Percentiles rank a stretch among this genome's conserved stretches.
phyloP scores from a whole-genome alignment of 1,140 invertebrate species.

The Eubasilissa regina region DNA sequence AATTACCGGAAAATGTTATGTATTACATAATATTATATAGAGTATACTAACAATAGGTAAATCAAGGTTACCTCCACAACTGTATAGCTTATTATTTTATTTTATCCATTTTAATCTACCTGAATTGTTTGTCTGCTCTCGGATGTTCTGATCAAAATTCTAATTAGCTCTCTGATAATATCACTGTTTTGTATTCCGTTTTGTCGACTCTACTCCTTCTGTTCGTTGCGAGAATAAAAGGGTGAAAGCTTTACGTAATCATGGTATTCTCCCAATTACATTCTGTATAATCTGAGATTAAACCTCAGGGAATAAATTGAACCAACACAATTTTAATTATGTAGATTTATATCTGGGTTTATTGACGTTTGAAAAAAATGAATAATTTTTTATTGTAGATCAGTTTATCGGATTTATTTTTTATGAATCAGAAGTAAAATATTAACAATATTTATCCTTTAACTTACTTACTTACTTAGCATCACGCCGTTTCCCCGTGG shows the following conservation, averaged over 20 bases:
- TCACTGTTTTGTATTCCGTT: not conserved
- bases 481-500: no score
- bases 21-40: no score
- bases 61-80: no score
- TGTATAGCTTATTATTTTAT: not conserved
- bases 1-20: no score
- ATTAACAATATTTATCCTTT: no score
- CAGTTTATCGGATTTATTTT: no score
- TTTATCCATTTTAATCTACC: not conserved
- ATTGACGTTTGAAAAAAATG: no score
- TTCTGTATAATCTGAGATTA: conserved; percentile 18
- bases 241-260: not conserved
- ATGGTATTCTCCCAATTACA: conserved; percentile 9
- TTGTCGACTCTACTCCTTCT: not conserved
- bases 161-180: conserved; percentile 23
- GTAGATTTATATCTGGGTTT: no score
- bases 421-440: no score
- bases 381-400: no score
- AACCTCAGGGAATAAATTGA: not conserved
- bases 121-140: not conserved
- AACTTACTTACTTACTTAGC: no score
- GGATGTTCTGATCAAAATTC: not conserved
- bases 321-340: conserved; percentile 8
- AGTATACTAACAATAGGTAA: no score
- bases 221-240: not conserved